Percentiles rank a stretch among this genome's conserved stretches.
Conservation (phyloP, 1,140 invertebrate species). For the Heterodera carotae region DNA sequence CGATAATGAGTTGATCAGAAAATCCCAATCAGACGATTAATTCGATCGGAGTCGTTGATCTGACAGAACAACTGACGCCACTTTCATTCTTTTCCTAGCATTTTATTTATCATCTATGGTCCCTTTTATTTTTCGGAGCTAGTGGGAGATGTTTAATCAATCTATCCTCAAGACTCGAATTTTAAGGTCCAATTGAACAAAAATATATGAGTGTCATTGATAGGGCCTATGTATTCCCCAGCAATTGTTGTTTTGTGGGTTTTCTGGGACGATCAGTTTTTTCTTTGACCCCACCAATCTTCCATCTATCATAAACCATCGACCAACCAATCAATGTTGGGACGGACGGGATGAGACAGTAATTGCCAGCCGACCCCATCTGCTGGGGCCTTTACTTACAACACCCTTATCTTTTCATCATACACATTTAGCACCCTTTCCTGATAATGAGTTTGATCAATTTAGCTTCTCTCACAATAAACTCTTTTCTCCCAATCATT, state of each 20-base stretch:
- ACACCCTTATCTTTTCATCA: too few species aligned
- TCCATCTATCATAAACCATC: conserved; percentile 13
- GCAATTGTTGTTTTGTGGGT: neutral
- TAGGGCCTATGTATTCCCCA: neutral
- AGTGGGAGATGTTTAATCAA: too few species aligned
- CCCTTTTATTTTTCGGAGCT: neutral
- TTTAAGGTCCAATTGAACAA: too few species aligned
- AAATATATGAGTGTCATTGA: too few species aligned
- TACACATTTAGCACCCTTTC: too few species aligned
- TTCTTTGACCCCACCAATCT: neutral
- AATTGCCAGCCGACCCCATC: too few species aligned
- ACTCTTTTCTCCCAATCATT: too few species aligned
- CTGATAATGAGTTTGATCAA: too few species aligned
- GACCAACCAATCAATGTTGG: neutral
- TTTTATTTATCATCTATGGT: neutral
- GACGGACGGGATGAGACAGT: too few species aligned
- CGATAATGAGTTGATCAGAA: conserved; percentile 1
- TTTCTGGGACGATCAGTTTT: neutral
- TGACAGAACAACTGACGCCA: neutral
- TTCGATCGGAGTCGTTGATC: neutral
- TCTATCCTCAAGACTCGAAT: too few species aligned
- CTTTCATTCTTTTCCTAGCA: conserved; percentile 10
- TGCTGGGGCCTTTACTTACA: too few species aligned
- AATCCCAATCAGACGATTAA: neutral
- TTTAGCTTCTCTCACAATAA: too few species aligned